A percentile compares a stretch with the other conserved stretches of the same genome.
Evolutionary conservation across 2,113 vertebrate species (phyloP).

Genomic region (Menura novaehollandiae): DNA sequence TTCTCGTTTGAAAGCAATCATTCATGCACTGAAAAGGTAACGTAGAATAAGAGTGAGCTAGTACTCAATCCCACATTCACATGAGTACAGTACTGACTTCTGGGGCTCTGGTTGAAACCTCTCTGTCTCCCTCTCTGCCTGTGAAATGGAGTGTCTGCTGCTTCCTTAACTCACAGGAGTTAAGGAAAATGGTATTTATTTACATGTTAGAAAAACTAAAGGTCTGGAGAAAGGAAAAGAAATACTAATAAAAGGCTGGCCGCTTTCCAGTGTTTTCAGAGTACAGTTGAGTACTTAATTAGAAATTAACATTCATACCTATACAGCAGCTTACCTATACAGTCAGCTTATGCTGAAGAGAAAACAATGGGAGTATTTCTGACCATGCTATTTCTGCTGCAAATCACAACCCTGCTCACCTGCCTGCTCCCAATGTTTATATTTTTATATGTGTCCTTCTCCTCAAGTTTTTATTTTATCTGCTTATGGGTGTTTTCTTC

Average conservation of each 20-base stretch:
- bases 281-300: neutral
- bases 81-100: neutral
- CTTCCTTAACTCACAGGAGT: neutral
- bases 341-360: neutral
- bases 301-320: neutral
- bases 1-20: neutral
- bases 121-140: neutral
- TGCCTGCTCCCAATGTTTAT: neutral
- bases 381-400: neutral
- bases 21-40: neutral
- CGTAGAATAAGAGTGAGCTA: neutral
- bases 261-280: neutral
- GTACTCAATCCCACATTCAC: neutral
- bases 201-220: neutral
- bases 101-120: neutral
- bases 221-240: neutral
- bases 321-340: neutral
- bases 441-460: slow-evolving; percentile 30
- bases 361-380: neutral
- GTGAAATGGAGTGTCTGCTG: neutral
- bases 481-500: slow-evolving; percentile 52
- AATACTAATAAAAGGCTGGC: neutral
- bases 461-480: slow-evolving; percentile 46
- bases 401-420: neutral
- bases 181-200: neutral